These are phyloP conservation scores for Dasysyrphus tricinctus DNA, from an alignment of 2,888 invertebrate genomes.

Conservation along the genomic window DNA sequence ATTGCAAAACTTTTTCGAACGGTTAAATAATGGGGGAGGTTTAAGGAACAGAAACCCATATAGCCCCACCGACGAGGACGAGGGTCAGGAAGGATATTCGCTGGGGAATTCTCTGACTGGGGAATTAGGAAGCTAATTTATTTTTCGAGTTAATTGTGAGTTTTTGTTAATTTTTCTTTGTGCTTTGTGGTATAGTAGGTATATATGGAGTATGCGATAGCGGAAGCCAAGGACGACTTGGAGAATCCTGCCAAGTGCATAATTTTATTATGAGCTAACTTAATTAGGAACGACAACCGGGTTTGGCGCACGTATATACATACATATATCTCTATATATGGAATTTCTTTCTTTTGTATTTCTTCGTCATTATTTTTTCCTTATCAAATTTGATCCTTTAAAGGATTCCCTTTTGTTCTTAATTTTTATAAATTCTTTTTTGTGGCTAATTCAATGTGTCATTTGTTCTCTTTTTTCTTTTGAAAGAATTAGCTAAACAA, in stretches of 20 bases:
- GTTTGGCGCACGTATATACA: constrained; percentile 36
- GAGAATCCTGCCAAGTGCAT: constrained; percentile 65
- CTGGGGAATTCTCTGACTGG: constrained; percentile 20
- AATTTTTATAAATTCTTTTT: constrained; percentile 26
- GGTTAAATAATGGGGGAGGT: constrained; percentile 34
- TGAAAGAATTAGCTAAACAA: neutral
- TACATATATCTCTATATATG: constrained; percentile 12
- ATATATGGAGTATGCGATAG: neutral
- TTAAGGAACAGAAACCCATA: neutral
- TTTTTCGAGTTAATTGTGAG: constrained; percentile 67
- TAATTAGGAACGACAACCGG: constrained; percentile 67
- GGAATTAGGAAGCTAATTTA: constrained; percentile 58
- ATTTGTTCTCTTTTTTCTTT: neutral
- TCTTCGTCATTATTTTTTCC: constrained; percentile 5
- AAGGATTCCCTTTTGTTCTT: constrained; percentile 33
- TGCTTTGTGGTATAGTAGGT: constrained; percentile 7
- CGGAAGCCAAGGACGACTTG: constrained; percentile 12
- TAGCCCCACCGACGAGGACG: neutral
- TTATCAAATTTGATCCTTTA: constrained; percentile 43
- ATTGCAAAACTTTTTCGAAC: constrained; percentile 70
- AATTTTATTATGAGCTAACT: constrained; percentile 71
- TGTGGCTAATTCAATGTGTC: constrained; percentile 34
- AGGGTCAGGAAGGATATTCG: neutral
- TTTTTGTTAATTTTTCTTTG: constrained; percentile 61
- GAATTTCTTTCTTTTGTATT: constrained; percentile 37